Percentiles rank a stretch among this genome's conserved stretches.
Evolutionary conservation across 2,797 vertebrate species (phyloP).

Genomic region (Falco columbarius): DNA sequence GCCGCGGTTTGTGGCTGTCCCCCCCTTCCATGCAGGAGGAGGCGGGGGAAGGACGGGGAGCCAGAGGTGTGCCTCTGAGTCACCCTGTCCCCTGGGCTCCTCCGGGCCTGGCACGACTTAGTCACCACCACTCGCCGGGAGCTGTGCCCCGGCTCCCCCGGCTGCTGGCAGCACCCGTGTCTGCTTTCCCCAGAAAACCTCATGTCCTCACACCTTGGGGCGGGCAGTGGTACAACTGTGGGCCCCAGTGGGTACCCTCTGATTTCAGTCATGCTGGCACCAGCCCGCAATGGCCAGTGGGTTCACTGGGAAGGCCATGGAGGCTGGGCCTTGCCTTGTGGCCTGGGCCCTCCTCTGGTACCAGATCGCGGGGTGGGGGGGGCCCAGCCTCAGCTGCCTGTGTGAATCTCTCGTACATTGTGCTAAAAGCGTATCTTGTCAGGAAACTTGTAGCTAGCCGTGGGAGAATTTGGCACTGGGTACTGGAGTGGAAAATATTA

Average conservation of each 20-base stretch:
- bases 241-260: neutral
- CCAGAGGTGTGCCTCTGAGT: slow-evolving; percentile 34
- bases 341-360: neutral
- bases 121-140: neutral
- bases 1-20: neutral
- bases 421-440: slow-evolving; percentile 62
- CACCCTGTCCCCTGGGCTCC: neutral
- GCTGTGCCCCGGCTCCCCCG: rapidly evolving
- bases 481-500: slow-evolving; percentile 71
- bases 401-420: neutral
- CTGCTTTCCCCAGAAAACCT: neutral
- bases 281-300: rapidly evolving
- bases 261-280: rapidly evolving
- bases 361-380: neutral
- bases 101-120: neutral
- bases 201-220: rapidly evolving
- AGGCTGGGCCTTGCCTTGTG: neutral
- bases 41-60: neutral
- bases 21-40: rapidly evolving
- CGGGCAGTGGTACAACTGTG: rapidly evolving
- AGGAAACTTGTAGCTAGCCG: slow-evolving; percentile 66
- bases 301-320: neutral
- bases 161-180: rapidly evolving
- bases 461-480: slow-evolving; percentile 72
- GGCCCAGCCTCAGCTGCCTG: neutral